Evolutionary conservation across 2,888 invertebrate species (phyloP), one percentile per base, ranked within the genome.

Genomic region (Nomada hirtipes): DNA sequence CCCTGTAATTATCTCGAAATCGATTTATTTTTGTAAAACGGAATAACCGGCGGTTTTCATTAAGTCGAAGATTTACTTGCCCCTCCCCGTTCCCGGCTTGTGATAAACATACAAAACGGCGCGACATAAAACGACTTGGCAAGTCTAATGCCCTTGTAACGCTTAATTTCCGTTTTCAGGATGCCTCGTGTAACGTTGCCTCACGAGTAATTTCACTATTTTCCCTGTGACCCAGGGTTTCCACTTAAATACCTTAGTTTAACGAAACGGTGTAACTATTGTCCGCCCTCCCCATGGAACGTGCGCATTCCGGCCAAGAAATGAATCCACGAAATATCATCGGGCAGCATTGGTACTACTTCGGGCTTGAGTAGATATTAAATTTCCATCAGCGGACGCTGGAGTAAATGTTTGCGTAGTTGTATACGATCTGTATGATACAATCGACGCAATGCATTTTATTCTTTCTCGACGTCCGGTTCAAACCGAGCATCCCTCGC

Each of bases 211-310:
- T 89, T 90, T 88, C 72, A 79, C 82, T 85, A 86, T 89, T 89
- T 88, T 88, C 78, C 83, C 71, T 69, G 76, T 76, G 76, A 82
- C 64, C 73, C 85, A 42, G 76, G 83, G 78, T 89, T 89, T 86
- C 80, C 77, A 78, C 80, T 87, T 83, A 85, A 89, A 88, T 84
- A 80, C 86, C 85, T 79, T 77, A 83, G 81, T 83, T 84, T 82
- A 89, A 84, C 84, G 81, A 79, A 83, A 84, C 81, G 71, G 86
- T 82, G 84, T 69, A 87, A 89, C 86, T 87, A 88, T 90, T 90
- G 82, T 88, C 86, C 83, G 55, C 64, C 47, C 60, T 10, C 23
- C 4, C 44, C 52, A 42, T 70, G 68, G 71, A 60, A 69, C 68
- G 71, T 55, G 64, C 60, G 72, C 86, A 83, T 83, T 81, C 83